A percentile compares a stretch with the other conserved stretches of the same genome.
These are phyloP conservation scores for Drosophila lacertosa DNA, from an alignment of 1,140 invertebrate species.

Conservation along the genomic window DNA sequence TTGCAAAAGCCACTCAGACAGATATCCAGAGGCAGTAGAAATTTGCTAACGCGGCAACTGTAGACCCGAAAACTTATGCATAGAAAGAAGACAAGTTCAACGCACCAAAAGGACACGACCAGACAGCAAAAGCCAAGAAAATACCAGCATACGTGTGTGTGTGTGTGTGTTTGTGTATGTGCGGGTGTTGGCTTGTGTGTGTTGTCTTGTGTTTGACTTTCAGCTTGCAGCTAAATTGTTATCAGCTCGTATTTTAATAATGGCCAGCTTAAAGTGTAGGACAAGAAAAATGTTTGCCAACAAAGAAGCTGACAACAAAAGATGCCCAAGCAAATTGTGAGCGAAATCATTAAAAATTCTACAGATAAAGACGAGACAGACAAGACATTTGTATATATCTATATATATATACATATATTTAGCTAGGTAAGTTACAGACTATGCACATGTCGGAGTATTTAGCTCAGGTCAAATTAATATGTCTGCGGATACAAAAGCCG, in stretches of 20 bases:
- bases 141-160: slow-evolving; percentile 41
- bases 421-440: slow-evolving; percentile 43
- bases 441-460: slow-evolving; percentile 62
- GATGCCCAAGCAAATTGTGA: slow-evolving; percentile 52
- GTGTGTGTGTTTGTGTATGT: slow-evolving; percentile 24
- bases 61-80: slow-evolving; percentile 35
- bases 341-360: slow-evolving; percentile 78
- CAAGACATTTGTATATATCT: too few species aligned
- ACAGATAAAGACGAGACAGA: slow-evolving; percentile 38
- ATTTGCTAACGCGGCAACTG: slow-evolving; percentile 57
- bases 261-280: slow-evolving; percentile 79
- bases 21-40: slow-evolving; percentile 46
- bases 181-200: slow-evolving; percentile 28
- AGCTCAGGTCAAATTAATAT: slow-evolving; percentile 71
- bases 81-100: slow-evolving; percentile 65
- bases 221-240: slow-evolving; percentile 76
- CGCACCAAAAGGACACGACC: slow-evolving; percentile 71
- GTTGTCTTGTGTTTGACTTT: slow-evolving; percentile 69
- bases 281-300: slow-evolving; percentile 80
- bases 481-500: slow-evolving; percentile 53
- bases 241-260: slow-evolving; percentile 78
- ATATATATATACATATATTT: slow-evolving; percentile 40
- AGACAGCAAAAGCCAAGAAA: slow-evolving; percentile 58
- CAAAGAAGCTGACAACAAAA: slow-evolving; percentile 63
- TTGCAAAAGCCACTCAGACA: slow-evolving; percentile 42